Evolutionary conservation across 2,888 invertebrate genomes (phyloP).

Genomic region (Rhogogaster chlorosoma): DNA sequence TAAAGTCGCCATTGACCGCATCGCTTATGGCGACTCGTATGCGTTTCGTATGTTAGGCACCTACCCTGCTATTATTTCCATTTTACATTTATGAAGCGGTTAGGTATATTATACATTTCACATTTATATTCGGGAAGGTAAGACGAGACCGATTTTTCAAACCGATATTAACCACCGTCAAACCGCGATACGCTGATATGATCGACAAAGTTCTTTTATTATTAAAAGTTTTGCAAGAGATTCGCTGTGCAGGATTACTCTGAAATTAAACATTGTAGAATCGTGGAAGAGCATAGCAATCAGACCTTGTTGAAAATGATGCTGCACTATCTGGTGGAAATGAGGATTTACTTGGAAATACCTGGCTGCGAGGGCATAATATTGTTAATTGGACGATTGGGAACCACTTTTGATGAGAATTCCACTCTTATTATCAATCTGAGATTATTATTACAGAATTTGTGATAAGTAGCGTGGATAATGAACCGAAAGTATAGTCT

Average conservation of each 20-base stretch:
- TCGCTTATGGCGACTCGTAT: constrained; percentile 62
- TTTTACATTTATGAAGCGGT: constrained; percentile 48
- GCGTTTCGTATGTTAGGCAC: constrained; percentile 52
- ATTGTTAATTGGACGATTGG: neutral
- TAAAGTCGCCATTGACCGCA: constrained; percentile 70
- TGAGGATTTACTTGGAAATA: neutral
- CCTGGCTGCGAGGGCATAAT: neutral
- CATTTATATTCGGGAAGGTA: constrained; percentile 20
- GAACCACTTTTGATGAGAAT: neutral
- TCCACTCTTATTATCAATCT: neutral
- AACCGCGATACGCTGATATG: neutral
- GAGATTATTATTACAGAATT: neutral
- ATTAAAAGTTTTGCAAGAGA: too few species aligned
- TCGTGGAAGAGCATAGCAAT: neutral
- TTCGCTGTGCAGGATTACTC: too few species aligned
- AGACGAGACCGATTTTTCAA: neutral
- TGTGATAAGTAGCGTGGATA: constrained; percentile 14
- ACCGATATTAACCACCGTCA: neutral
- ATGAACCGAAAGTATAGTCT: constrained; percentile 52
- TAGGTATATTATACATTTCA: constrained; percentile 40
- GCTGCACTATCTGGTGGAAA: neutral
- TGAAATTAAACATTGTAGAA: neutral
- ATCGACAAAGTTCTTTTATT: neutral
- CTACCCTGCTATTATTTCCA: constrained; percentile 47
- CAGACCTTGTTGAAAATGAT: neutral